Evolutionary conservation across 2,797 vertebrate species (phyloP).

Genomic region (Melanotaenia nigrans): DNA sequence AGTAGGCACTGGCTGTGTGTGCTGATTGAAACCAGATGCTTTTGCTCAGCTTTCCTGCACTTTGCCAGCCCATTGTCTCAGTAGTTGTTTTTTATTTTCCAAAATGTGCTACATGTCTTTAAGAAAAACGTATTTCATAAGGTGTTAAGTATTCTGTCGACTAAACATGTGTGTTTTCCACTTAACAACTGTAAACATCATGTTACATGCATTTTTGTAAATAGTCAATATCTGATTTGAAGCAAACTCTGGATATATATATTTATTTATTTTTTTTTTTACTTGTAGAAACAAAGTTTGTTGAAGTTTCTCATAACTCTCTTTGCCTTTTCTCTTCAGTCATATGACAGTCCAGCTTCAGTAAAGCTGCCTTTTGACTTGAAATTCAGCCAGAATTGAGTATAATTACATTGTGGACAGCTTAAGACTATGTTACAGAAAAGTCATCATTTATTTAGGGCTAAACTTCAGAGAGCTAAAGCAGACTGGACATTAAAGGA

Average conservation of each 20-base stretch:
- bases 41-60: constrained; percentile 44
- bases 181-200: background rate
- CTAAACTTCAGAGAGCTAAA: constrained; percentile 15
- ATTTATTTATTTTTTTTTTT: background rate
- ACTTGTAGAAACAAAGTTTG: background rate
- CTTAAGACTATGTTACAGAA: background rate
- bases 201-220: background rate
- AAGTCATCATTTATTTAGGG: constrained; percentile 1
- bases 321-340: background rate
- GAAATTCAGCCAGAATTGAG: background rate
- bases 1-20: constrained; percentile 50
- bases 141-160: constrained; percentile 19
- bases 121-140: constrained; percentile 11
- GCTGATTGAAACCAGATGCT: constrained; percentile 75
- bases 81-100: constrained; percentile 5
- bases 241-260: background rate
- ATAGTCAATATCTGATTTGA: constrained; percentile 9
- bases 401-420: constrained; percentile 11
- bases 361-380: constrained; percentile 5
- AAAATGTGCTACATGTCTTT: constrained; percentile 11
- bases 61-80: constrained; percentile 43
- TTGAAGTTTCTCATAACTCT: background rate
- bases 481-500: constrained; percentile 7
- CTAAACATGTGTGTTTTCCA: background rate
- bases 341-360: background rate